These are phyloP conservation scores for Hypothenemus hampei DNA, from an alignment of 1,140 invertebrate species.

Conservation along the genomic window DNA sequence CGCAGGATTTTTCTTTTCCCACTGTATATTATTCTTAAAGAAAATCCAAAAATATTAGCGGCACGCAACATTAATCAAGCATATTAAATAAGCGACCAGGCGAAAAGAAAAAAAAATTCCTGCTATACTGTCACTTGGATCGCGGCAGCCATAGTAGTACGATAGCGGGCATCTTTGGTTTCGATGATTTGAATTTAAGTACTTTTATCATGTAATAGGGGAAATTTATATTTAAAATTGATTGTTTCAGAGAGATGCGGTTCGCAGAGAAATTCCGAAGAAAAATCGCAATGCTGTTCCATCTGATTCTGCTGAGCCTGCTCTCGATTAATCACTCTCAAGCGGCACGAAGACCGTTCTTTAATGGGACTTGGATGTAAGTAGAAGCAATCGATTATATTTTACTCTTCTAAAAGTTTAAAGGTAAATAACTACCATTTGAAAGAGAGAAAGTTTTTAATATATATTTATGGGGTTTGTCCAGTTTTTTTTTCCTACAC, in stretches of 20 bases:
- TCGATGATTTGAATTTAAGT: not conserved
- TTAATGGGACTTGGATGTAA: conserved; percentile 39
- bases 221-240: not conserved
- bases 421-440: not conserved
- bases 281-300: conserved; percentile 27
- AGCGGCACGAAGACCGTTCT: conserved; percentile 30
- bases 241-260: conserved; percentile 12
- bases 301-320: conserved; percentile 30
- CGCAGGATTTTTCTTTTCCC: no score
- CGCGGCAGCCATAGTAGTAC: no score
- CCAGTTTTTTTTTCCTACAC: not conserved
- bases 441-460: conserved; percentile 1
- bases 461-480: not conserved
- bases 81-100: no score
- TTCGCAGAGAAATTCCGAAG: conserved; percentile 26
- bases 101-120: no score
- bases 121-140: no score
- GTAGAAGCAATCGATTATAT: conserved; percentile 6
- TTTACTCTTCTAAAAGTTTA: not conserved
- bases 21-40: no score
- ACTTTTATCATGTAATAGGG: not conserved
- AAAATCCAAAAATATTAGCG: no score
- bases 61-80: no score
- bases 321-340: conserved; percentile 29
- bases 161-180: not conserved